Percentiles rank a stretch among this genome's conserved stretches.
Conservation (phyloP, 2,113 vertebrate species). For the Talpa occidentalis region DNA sequence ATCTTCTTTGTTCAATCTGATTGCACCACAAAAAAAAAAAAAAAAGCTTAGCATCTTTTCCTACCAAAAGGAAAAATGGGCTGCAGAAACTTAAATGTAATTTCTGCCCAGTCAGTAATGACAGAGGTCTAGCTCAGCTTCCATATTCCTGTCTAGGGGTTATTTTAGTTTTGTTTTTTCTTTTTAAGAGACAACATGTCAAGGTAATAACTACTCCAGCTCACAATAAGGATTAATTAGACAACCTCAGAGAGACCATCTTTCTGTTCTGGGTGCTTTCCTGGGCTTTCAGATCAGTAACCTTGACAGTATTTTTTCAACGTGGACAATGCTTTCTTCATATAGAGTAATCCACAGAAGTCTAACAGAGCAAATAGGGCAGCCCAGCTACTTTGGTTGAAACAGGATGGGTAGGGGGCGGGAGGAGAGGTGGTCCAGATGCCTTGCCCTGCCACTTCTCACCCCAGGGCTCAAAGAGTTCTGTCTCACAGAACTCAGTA, state of each 20-base stretch:
- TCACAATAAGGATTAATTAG: constrained; percentile 24
- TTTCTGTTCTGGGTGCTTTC: not conserved
- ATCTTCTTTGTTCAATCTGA: not conserved
- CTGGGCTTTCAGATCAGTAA: not conserved
- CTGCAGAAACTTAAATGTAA: not conserved
- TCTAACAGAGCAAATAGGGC: not conserved
- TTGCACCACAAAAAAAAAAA: not conserved
- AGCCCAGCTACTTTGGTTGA: not conserved
- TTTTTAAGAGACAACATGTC: not conserved
- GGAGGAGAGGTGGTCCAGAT: not conserved
- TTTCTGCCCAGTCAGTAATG: not conserved
- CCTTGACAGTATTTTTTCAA: not conserved
- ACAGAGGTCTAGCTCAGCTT: not conserved
- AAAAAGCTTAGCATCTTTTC: constrained; percentile 5
- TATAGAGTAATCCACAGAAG: not conserved
- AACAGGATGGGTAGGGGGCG: not conserved
- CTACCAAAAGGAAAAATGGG: not conserved
- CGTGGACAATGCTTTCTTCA: not conserved
- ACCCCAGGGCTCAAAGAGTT: not conserved
- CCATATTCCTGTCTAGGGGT: not conserved
- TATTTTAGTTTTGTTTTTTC: not conserved
- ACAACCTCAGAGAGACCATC: not conserved
- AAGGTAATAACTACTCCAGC: not conserved
- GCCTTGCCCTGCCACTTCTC: not conserved
- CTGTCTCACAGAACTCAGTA: not conserved